These are phyloP conservation scores for Pterostichus madidus DNA, from an alignment of 2,888 invertebrate genomes.

Conservation along the genomic window DNA sequence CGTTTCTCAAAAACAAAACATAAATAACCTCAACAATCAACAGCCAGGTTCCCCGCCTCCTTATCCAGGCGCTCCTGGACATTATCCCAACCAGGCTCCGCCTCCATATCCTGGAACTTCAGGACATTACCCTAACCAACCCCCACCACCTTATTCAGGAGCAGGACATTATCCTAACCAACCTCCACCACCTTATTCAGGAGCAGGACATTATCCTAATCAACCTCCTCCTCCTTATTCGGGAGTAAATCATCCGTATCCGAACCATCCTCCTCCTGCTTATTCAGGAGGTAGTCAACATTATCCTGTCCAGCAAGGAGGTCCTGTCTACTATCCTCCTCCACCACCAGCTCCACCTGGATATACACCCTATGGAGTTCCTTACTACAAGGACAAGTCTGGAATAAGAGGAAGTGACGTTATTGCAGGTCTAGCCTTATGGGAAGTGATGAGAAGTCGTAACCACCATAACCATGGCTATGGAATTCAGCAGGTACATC, in stretches of 20 bases:
- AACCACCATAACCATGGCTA: conserved; percentile 20
- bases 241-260: too few species aligned
- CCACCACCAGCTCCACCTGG: conserved; percentile 56
- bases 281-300: not conserved
- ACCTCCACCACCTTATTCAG: conserved; percentile 43
- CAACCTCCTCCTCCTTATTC: conserved; percentile 31
- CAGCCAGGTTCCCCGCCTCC: conserved; percentile 14
- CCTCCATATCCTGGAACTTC: conserved; percentile 20
- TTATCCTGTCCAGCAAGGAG: conserved; percentile 13
- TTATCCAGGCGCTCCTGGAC: not conserved
- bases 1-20: conserved; percentile 13
- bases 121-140: not conserved
- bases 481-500: conserved; percentile 1
- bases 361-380: conserved; percentile 33
- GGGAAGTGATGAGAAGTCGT: conserved; percentile 35
- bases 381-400: conserved; percentile 29
- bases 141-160: conserved; percentile 45
- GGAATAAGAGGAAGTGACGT: conserved; percentile 34
- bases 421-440: conserved; percentile 45
- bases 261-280: conserved; percentile 18
- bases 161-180: not conserved
- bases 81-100: conserved; percentile 11
- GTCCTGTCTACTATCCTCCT: conserved; percentile 36
- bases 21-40: not conserved
- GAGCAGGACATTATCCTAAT: not conserved